Conservation (phyloP, 2,113 vertebrate genomes). For the Podiceps cristatus region DNA sequence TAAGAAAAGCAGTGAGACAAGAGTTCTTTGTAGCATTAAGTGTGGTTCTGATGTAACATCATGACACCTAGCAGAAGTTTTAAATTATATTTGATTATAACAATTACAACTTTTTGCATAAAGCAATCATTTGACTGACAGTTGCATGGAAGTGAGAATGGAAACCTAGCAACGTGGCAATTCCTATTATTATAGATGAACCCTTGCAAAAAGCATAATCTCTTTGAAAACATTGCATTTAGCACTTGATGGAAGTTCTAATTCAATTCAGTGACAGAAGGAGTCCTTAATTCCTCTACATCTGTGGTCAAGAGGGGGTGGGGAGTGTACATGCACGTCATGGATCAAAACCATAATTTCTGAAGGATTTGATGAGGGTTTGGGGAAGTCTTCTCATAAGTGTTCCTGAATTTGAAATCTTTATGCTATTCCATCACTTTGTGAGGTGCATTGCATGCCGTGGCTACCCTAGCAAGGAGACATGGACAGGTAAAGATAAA, state of each 20-base stretch:
- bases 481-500: background rate
- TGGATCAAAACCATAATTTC: background rate
- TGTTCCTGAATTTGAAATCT: background rate
- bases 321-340: fast-evolving
- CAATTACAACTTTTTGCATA: background rate
- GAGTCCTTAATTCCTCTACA: background rate
- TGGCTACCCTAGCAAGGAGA: background rate
- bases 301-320: background rate
- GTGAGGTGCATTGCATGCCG: background rate
- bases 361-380: background rate
- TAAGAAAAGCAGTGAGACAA: background rate
- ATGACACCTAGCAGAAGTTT: background rate
- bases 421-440: background rate
- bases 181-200: background rate
- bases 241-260: background rate
- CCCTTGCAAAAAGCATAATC: background rate
- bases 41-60: background rate
- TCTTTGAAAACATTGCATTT: background rate
- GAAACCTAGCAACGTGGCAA: background rate
- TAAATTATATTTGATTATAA: conserved; percentile 5
- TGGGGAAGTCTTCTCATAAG: background rate
- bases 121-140: background rate
- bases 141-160: background rate
- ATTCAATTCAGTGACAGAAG: background rate
- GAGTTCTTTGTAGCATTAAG: background rate